Percentiles rank a stretch among this genome's conserved stretches.
Conservation (phyloP, 2,888 invertebrate genomes). For the Itoplectis maculator region DNA sequence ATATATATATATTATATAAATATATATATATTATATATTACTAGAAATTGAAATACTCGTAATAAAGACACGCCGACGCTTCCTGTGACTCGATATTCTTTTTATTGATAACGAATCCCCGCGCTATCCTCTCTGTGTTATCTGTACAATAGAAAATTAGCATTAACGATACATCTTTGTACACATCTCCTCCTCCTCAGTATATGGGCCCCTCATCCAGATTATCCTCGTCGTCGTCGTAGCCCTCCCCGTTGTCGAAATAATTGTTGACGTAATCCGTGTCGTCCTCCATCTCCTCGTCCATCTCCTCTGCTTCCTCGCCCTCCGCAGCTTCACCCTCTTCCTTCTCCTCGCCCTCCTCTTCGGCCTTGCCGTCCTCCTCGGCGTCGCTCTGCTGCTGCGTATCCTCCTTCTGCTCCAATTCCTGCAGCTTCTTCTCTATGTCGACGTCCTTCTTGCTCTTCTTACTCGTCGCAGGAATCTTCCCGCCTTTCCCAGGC, state of each 20-base stretch:
- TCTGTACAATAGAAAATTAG: slow-evolving; percentile 6
- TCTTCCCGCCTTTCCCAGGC: slow-evolving; percentile 29
- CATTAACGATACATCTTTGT: neutral
- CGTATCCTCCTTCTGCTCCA: slow-evolving; percentile 88
- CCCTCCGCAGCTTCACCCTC: slow-evolving; percentile 86
- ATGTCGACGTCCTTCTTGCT: slow-evolving; percentile 77
- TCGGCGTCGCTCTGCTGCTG: slow-evolving; percentile 83
- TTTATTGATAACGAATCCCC: slow-evolving; percentile 34
- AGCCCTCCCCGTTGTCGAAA: slow-evolving; percentile 95
- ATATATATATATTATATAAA: slow-evolving; percentile 77
- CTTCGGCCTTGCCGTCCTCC: slow-evolving; percentile 85
- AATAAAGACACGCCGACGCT: slow-evolving; percentile 84
- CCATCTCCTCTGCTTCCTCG: slow-evolving; percentile 89
- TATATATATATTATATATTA: slow-evolving; percentile 83
- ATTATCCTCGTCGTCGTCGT: slow-evolving; percentile 95
- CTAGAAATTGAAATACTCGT: slow-evolving; percentile 83
- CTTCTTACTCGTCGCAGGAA: slow-evolving; percentile 63
- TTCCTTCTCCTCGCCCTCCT: slow-evolving; percentile 86
- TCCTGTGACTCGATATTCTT: slow-evolving; percentile 70
- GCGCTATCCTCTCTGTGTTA: neutral
- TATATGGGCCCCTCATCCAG: slow-evolving; percentile 94
- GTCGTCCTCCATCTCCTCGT: slow-evolving; percentile 95
- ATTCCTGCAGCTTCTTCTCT: slow-evolving; percentile 86
- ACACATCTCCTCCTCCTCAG: slow-evolving; percentile 80
- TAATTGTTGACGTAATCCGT: slow-evolving; percentile 95